Evolutionary conservation across 1,140 invertebrate genomes (phyloP), one percentile per base, ranked within the genome.

Genomic region (Heliothis subflexa): DNA sequence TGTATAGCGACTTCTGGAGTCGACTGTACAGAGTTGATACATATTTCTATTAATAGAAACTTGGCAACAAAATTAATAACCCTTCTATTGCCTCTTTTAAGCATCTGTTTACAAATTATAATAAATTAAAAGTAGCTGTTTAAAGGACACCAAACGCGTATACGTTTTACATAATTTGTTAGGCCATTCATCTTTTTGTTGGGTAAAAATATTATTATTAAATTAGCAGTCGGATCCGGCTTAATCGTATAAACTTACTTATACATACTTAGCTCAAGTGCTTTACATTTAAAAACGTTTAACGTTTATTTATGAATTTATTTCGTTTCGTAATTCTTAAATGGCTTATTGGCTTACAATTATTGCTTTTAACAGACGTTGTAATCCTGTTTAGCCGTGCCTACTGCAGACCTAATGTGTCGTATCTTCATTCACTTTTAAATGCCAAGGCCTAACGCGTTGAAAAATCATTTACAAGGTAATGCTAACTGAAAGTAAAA

Each of bases 391-490:
- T 76, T 66, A 81, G 52, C 45, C 64, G 50, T 73, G 57, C 59
- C 73, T 75, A 68, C 73, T 2, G n/a, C 62, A 9, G 33, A 64
- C 45, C 77, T 71, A 78, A 81, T 78, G 82, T 85, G 81, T 84
- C 83, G 81, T 87, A 81, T 89, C 82, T 82, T 88, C 81, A 81
- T 86, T 85, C 78, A 78, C 45, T 83, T 75, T 79, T 83, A 88
- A 89, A 89, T 89, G 88, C 82, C 88, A 89, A 89, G 88, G 88
- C 81, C 64, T 80, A 61, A 28, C 55, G 73, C 71, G 47, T 78
- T 76, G 61, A 79, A 83, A 87, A 85, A 81, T 83, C 61, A 64
- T 75, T 66, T 73, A 52, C 81, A 83, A 80, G 79, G 81, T 80
- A 80, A 83, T 68, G 71, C 28, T 76, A 64, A 78, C 71, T 83